Evolutionary conservation across 2,888 invertebrate species (phyloP).

Genomic region (Platypus cylindrus): DNA sequence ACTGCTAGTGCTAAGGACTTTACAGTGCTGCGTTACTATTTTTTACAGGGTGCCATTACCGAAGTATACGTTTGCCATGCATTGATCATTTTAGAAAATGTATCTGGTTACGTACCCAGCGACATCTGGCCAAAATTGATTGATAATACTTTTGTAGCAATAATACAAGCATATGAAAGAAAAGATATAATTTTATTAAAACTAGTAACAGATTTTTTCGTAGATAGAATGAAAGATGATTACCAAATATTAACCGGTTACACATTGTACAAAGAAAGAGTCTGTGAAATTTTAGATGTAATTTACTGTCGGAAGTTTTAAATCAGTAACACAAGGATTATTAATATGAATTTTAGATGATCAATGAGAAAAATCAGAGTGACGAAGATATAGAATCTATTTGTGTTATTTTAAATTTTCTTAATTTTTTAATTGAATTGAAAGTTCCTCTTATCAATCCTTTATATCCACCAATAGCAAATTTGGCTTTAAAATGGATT

Average conservation of each 20-base stretch:
- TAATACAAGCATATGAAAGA: slow-evolving; percentile 35
- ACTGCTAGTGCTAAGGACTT: slow-evolving; percentile 2
- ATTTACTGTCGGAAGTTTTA: slow-evolving; percentile 11
- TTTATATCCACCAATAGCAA: slow-evolving; percentile 34
- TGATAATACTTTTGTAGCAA: slow-evolving; percentile 37
- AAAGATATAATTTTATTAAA: slow-evolving; percentile 37
- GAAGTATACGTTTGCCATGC: slow-evolving; percentile 43
- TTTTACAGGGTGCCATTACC: slow-evolving; percentile 31
- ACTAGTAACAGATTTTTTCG: slow-evolving; percentile 43
- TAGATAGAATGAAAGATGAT: slow-evolving; percentile 33
- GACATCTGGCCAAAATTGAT: slow-evolving; percentile 38
- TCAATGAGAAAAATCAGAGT: slow-evolving; percentile 19
- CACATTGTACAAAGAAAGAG: slow-evolving; percentile 29
- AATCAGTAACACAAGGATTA: too few relatives aligned
- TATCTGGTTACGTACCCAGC: slow-evolving; percentile 38
- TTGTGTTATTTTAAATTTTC: slow-evolving; percentile 38
- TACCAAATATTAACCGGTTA: slow-evolving; percentile 23
- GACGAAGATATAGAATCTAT: slow-evolving; percentile 35
- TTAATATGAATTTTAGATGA: slow-evolving; percentile 19
- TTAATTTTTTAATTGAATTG: slow-evolving; percentile 36
- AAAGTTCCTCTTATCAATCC: slow-evolving; percentile 31
- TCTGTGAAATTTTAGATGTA: slow-evolving; percentile 32
- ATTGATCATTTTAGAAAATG: slow-evolving; percentile 40
- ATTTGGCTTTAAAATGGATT: slow-evolving; percentile 38
- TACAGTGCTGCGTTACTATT: slow-evolving; percentile 1